Base-by-base conservation (phyloP, 2,797 vertebrate genomes). In the Enteromius argenteus region DNA sequence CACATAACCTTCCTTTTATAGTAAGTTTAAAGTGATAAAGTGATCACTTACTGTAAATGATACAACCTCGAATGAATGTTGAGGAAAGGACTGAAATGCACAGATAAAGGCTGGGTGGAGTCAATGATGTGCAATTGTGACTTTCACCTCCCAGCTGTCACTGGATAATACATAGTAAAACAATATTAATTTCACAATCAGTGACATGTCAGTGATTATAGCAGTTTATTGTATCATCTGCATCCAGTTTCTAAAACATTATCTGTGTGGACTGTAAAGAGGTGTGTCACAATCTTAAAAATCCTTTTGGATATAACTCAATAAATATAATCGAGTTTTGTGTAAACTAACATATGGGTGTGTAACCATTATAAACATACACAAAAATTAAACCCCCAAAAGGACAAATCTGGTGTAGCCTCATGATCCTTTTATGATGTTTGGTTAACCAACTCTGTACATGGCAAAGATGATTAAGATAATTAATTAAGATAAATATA, bases 221-320 rank as follows among this genome's bases (percentile, higher is more conserved):
- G 14, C 6, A 23, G 62, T 69, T 86, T 86, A 86, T 88, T 60
- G 15, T 15, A 46, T 56, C 1, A 19, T 53, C 21, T 68, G 49
- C 14, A 42, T 44, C 37, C 44, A 69, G 69, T 6, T 17, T n/a
- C 8, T 60, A 27, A 42, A 81, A 23, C 8, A 23, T 56, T 32
- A 69, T 53, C 53, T 60, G n/a, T 5, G 5, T 37, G 69, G 62
- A 86, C 83, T 42, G 69, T 71, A 72, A 85, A 39, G 42, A 14
- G 21, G 39, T 37, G 37, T 53, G 69, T 3, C 23, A 37, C 14
- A 30, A 39, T 15, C 7, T 1, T 1, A 21, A 23, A 60, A 60
- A 39, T 3, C 3, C 30, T 74, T 17, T 21, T 46, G 42, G 68
- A 21, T 13, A 62, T 73, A 14, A 23, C 5, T 73, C 53, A 62